Evolutionary conservation across 2,888 invertebrate genomes (phyloP).

Genomic region (Mantis religiosa): DNA sequence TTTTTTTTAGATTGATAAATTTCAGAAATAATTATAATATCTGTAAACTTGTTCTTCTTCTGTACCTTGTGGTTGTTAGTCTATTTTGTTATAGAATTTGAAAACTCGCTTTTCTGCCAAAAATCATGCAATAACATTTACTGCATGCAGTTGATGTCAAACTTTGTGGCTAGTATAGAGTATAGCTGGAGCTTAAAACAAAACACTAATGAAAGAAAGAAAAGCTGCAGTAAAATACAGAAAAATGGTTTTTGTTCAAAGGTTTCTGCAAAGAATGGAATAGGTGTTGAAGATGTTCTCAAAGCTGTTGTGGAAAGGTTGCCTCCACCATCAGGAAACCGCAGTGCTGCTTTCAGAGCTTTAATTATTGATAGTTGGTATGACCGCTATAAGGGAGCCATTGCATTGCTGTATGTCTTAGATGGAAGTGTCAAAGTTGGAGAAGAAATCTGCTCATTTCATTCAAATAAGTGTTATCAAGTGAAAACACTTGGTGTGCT

Average conservation of each 20-base stretch:
- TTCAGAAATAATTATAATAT: no score
- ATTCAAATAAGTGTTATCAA: slow-evolving; percentile 70
- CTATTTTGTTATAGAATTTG: no score
- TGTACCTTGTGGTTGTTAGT: no score
- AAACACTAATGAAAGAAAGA: neutral
- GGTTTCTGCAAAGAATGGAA: slow-evolving; percentile 89
- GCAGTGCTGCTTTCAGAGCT: slow-evolving; percentile 64
- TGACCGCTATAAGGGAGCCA: slow-evolving; percentile 78
- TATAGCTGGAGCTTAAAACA: no score
- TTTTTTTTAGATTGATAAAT: no score
- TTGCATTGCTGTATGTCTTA: slow-evolving; percentile 71
- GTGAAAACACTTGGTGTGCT: slow-evolving; percentile 76
- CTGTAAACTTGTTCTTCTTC: no score
- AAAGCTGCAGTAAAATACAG: neutral
- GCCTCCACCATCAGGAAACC: slow-evolving; percentile 65
- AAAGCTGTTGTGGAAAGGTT: slow-evolving; percentile 72
- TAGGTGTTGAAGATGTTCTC: slow-evolving; percentile 73
- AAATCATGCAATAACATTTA: no score
- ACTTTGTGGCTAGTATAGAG: no score
- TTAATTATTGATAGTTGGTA: slow-evolving; percentile 93
- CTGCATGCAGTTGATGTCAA: no score
- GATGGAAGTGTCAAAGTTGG: slow-evolving; percentile 72
- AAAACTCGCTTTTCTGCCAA: no score
- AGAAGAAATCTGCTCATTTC: slow-evolving; percentile 66
- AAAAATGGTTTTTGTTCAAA: slow-evolving; percentile 36